These are phyloP conservation scores for Glaucomys volans DNA, from an alignment of 2,113 vertebrate genomes.

Conservation along the genomic window DNA sequence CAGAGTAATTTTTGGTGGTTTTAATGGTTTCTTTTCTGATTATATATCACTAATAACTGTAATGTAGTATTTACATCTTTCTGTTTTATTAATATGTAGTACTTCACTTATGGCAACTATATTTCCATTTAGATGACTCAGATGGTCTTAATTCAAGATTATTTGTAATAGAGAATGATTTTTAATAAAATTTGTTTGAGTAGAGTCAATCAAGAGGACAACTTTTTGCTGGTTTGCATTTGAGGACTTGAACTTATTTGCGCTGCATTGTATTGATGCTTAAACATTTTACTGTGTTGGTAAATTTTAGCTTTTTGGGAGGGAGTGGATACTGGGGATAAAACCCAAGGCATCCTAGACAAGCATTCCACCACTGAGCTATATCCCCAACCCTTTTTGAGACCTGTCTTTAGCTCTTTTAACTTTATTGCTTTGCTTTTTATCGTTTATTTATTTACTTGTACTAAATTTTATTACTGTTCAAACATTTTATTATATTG, in stretches of 20 bases:
- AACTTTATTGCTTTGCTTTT: not conserved
- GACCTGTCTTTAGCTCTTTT: not conserved
- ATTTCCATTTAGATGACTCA: slow-evolving; percentile 53
- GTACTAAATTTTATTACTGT: not conserved
- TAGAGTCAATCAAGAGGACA: not conserved
- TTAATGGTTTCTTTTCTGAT: not conserved
- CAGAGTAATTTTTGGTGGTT: slow-evolving; percentile 38
- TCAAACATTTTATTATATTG: not conserved
- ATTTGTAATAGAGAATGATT: slow-evolving; percentile 45
- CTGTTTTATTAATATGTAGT: slow-evolving; percentile 33
- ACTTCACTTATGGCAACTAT: not conserved
- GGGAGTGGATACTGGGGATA: no score
- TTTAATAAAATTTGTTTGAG: not conserved
- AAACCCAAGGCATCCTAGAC: not conserved
- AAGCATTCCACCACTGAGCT: not conserved
- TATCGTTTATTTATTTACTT: not conserved
- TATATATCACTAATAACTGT: slow-evolving; percentile 21
- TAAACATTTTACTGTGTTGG: not conserved
- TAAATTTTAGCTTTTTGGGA: not conserved
- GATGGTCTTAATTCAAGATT: not conserved
- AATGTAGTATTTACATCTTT: slow-evolving; percentile 50
- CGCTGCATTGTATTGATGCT: not conserved
- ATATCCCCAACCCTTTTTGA: not conserved
- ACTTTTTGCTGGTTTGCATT: slow-evolving; percentile 7
- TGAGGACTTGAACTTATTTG: not conserved